Evolutionary conservation across 2,888 invertebrate species (phyloP), one percentile per base, ranked within the genome.

Genomic region (Rhaphigaster nebulosa): DNA sequence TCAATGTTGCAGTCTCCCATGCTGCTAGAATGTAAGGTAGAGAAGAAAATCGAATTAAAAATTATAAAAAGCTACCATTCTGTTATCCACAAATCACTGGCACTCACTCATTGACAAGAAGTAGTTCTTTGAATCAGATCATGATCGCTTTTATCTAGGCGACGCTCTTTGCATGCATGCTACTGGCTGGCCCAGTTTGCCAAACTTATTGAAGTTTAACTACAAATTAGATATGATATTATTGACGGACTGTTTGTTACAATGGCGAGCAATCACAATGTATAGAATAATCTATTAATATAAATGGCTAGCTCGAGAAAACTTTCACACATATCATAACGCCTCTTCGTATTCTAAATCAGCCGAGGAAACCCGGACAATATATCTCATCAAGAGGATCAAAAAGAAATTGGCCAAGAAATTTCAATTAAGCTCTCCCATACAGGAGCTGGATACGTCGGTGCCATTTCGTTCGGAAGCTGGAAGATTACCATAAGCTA

Each of bases 401-500:
- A 76, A 38, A 76, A 2, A 34, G 26, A 38, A 76, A 76, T 76
- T 76, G 70, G 38, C 34, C 10, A 76, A 76, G 70, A 76, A 76
- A 76, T 76, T 76, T 76, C 70, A 76, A 76, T 76, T 76, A 76
- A 76, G 70, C 70, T 20, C 23, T 20, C 34, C 8, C 1, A 20
- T 20, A 38, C 70, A 38, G 70, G 38, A 76, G 70, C 70, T 65
- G 65, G 65, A 29, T 65, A 13, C 65, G 65, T 29, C 65, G 29
- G 2, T 65, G 65, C 65, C 65, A 65, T 65, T 76, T 38, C 70
- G 6, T 76, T 76, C 70, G 70, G 70, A 76, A 76, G 70, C 70
- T 23, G 23, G 12, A 38, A 76, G 70, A 76, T 76, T 76, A 76
- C 70, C 70, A 76, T 76, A 76, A 76, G 70, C 70, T 76, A 76